Evolutionary conservation across 2,888 invertebrate species (phyloP).

Genomic region (Osmoderma eremita): DNA sequence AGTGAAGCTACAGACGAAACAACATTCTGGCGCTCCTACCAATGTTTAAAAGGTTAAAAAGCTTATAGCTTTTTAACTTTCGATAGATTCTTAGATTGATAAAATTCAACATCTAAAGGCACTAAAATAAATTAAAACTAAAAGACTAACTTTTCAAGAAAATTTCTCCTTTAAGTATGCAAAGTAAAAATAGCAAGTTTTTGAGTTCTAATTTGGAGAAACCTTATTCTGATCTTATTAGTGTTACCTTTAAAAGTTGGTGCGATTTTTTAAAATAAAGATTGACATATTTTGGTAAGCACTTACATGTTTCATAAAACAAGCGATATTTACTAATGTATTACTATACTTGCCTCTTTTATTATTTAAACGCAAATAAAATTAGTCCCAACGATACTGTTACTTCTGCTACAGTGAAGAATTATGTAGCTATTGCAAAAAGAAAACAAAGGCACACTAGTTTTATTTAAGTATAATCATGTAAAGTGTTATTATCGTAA

Average conservation of each 20-base stretch:
- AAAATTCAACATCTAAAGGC: too few species aligned
- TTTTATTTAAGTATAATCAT: constrained; percentile 34
- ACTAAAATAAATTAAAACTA: too few species aligned
- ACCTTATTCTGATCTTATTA: neutral
- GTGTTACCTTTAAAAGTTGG: neutral
- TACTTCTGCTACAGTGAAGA: constrained; percentile 29
- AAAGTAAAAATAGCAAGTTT: neutral
- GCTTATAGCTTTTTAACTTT: too few species aligned
- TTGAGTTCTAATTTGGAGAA: neutral
- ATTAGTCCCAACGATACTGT: constrained; percentile 21
- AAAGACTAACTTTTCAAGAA: too few species aligned
- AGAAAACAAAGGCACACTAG: constrained; percentile 40
- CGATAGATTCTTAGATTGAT: too few species aligned
- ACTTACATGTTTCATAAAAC: constrained; percentile 40
- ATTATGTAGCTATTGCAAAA: constrained; percentile 26
- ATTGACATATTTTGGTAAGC: constrained; percentile 39
- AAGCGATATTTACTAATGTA: constrained; percentile 1
- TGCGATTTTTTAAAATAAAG: constrained; percentile 18
- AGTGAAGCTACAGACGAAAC: too few species aligned
- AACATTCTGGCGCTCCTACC: too few species aligned
- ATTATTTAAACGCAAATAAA: constrained; percentile 12
- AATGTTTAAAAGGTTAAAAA: too few species aligned
- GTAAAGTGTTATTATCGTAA: constrained; percentile 41
- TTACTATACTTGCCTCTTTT: constrained; percentile 16
- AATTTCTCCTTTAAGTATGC: too few species aligned